Evolutionary conservation across 1,140 invertebrate species (phyloP), one percentile per base, ranked within the genome.

Genomic region (Tribolium madens): DNA sequence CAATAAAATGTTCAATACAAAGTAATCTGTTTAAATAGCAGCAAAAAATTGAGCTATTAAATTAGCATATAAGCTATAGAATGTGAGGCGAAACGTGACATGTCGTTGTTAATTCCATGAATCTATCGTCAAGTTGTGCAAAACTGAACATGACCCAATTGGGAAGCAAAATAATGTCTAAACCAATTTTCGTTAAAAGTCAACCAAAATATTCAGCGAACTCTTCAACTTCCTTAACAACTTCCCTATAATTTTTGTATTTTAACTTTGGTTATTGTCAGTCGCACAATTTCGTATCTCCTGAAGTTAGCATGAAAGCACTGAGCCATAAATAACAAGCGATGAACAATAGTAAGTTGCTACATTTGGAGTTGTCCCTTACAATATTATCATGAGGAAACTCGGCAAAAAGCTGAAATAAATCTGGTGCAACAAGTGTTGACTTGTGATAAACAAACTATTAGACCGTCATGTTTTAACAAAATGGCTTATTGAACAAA

Each of bases 341-440:
- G 17, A n/a, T n/a, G 18, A 57, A 57, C 52, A 57, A 57, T 57
- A 26, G 52, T 57, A 57, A 57, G 13, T 57, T 57, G 15, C 14
- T 21, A 57, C 52, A 53, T 53, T 53, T 7, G 15, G 7, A 15
- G 52, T 9, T 57, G 52, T 26, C 52, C 52, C 18, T 21, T 21
- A 57, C 52, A 57, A 57, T 57, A 57, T 57, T 57, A 57, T 57
- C 52, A 57, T 26, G 15, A 21, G 52, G 18, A 57, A 57, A 57
- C 52, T 57, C 7, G 9, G 4, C n/a, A 21, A 57, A 57, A 57
- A 57, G 18, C 52, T 17, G 14, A 6, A 6, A 57, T 57, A 57
- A 57, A 57, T 57, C 52, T 18, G 7, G 18, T 17, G 52, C 52
- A 57, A 57, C 52, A 57, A 57, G 52, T 57, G 52, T 9, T 18